Conservation (phyloP, 2,888 invertebrate species). For the Itoplectis maculator region DNA sequence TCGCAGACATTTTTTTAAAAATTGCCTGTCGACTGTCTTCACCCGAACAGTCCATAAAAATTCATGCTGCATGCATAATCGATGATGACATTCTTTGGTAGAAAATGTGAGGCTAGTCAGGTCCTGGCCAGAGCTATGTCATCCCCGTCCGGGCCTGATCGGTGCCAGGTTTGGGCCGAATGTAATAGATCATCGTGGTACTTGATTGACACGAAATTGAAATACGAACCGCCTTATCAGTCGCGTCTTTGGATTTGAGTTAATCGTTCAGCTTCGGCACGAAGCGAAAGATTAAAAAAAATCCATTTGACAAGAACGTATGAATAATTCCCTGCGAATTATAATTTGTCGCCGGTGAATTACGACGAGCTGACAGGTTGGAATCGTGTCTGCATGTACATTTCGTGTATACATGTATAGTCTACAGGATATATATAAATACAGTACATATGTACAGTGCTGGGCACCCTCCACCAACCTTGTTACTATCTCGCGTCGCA, state of each 20-base stretch:
- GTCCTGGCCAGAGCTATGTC: too few species aligned
- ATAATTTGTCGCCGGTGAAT: slow-evolving; percentile 47
- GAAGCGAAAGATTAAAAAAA: neutral
- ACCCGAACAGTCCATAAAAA: too few species aligned
- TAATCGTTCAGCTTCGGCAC: neutral
- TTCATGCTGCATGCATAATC: too few species aligned
- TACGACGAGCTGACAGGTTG: slow-evolving; percentile 28
- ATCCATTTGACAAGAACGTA: slow-evolving; percentile 26
- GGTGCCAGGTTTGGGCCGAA: too few species aligned
- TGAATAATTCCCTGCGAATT: slow-evolving; percentile 58
- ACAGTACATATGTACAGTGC: neutral
- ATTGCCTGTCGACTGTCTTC: too few species aligned
- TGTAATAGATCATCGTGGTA: too few species aligned
- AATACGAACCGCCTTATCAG: too few species aligned
- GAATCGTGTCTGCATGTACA: neutral
- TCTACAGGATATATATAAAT: neutral
- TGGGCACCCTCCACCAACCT: neutral
- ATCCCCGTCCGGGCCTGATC: too few species aligned
- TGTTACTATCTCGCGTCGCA: slow-evolving; percentile 48
- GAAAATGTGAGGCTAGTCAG: too few species aligned
- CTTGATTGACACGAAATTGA: slow-evolving; percentile 5
- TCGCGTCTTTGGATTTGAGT: too few species aligned
- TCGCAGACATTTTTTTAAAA: too few species aligned
- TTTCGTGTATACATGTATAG: neutral
- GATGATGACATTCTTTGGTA: too few species aligned